Conservation (phyloP, 2,113 vertebrate genomes). For the Amphiprion percula region DNA sequence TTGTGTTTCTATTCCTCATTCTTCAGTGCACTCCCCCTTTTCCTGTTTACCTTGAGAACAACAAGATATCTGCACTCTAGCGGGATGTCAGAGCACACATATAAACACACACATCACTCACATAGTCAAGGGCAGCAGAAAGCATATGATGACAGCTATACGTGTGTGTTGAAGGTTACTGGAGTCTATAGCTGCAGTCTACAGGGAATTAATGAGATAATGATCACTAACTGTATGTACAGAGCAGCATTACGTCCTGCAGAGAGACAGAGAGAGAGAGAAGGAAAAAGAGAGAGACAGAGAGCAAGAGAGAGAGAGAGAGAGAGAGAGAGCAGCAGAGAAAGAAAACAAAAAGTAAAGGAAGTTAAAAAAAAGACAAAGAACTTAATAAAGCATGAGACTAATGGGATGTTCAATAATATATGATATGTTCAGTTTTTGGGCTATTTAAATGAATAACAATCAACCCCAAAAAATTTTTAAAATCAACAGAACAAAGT, state of each 20-base stretch:
- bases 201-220: constrained; percentile 43
- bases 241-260: not conserved
- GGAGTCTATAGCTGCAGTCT: constrained; percentile 25
- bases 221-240: not conserved
- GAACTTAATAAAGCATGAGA: not conserved
- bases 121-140: not conserved
- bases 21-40: constrained; percentile 15
- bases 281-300: too few species aligned
- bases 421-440: not conserved
- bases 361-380: not conserved
- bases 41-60: constrained; percentile 50
- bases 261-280: not conserved
- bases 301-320: constrained; percentile 2
- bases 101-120: not conserved
- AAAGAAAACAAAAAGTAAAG: not conserved
- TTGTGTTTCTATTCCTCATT: not conserved
- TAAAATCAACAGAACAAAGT: not conserved
- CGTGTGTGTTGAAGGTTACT: constrained; percentile 22
- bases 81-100: not conserved
- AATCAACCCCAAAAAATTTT: not conserved
- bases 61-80: constrained; percentile 13
- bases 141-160: constrained; percentile 11
- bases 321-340: constrained; percentile 1
- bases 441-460: not conserved
- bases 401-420: not conserved